phyloP scores from a whole-genome alignment of 2,113 vertebrate genomes.

The Petroica traversi region DNA sequence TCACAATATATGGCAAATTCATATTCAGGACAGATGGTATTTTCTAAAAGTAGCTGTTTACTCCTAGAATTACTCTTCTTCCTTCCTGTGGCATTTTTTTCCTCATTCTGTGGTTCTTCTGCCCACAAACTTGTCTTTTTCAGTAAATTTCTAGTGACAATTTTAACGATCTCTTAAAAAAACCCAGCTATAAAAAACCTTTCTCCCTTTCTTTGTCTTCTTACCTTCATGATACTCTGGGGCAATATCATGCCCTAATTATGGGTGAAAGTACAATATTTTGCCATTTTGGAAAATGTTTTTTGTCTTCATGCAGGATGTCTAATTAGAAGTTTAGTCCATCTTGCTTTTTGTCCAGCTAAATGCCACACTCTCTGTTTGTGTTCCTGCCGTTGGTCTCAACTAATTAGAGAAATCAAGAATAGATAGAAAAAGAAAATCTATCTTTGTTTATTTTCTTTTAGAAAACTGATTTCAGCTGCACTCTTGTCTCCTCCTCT shows the following conservation, averaged over 20 bases:
- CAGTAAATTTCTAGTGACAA: constrained; percentile 28
- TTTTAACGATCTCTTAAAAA: neutral
- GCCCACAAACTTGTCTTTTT: constrained; percentile 49
- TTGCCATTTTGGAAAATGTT: neutral
- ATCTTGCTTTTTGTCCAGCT: neutral
- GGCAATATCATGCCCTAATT: neutral
- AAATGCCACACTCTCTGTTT: neutral
- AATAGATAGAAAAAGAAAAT: neutral
- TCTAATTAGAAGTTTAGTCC: neutral
- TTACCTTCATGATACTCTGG: neutral
- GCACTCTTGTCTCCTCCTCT: neutral
- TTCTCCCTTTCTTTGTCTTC: neutral
- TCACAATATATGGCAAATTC: constrained; percentile 1
- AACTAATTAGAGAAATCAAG: neutral
- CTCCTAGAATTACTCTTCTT: constrained; percentile 59
- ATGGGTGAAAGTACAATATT: neutral
- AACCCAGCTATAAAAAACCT: neutral
- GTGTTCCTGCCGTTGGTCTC: neutral
- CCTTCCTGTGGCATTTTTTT: constrained; percentile 55
- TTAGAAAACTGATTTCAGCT: neutral
- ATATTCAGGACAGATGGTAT: constrained; percentile 41
- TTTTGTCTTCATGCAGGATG: neutral
- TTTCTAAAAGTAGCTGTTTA: constrained; percentile 65
- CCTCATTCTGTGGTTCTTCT: constrained; percentile 21
- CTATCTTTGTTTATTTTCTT: neutral